These are phyloP conservation scores for Sitobion miscanthi DNA, from an alignment of 1,140 invertebrate species.

Conservation along the genomic window DNA sequence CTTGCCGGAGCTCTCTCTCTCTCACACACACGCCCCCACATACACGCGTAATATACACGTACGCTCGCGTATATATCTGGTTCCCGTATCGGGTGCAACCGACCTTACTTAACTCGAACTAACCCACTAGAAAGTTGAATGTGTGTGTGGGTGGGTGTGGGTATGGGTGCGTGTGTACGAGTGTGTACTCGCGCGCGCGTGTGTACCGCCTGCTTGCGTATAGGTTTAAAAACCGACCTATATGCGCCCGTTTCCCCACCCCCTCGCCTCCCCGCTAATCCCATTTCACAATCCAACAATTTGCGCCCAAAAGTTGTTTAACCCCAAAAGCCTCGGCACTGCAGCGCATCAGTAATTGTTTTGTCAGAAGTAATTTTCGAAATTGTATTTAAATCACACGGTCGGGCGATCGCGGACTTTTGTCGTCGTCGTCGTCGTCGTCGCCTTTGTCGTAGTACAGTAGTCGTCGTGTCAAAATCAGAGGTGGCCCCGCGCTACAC, in stretches of 20 bases:
- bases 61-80: background rate
- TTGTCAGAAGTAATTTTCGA: constrained; percentile 55
- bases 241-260: background rate
- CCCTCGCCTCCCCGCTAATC: background rate
- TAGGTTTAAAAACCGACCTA: constrained; percentile 53
- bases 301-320: constrained; percentile 48
- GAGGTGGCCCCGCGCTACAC: background rate
- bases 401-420: constrained; percentile 48
- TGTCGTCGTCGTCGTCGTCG: constrained; percentile 23
- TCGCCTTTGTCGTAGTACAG: background rate
- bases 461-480: constrained; percentile 45
- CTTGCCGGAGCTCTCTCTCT: background rate
- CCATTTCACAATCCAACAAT: constrained; percentile 56
- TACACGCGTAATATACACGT: background rate
- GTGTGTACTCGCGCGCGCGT: background rate
- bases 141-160: background rate
- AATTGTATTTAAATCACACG: constrained; percentile 55
- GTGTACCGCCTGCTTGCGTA: background rate
- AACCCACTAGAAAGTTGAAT: constrained; percentile 49
- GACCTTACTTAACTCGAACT: constrained; percentile 52
- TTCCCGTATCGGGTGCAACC: constrained; percentile 45
- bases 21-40: background rate
- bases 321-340: constrained; percentile 47
- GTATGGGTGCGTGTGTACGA: background rate
- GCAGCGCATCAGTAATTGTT: constrained; percentile 49